Evolutionary conservation across 2,797 vertebrate genomes (phyloP).

Genomic region (Mormyrus hasselquistii): DNA sequence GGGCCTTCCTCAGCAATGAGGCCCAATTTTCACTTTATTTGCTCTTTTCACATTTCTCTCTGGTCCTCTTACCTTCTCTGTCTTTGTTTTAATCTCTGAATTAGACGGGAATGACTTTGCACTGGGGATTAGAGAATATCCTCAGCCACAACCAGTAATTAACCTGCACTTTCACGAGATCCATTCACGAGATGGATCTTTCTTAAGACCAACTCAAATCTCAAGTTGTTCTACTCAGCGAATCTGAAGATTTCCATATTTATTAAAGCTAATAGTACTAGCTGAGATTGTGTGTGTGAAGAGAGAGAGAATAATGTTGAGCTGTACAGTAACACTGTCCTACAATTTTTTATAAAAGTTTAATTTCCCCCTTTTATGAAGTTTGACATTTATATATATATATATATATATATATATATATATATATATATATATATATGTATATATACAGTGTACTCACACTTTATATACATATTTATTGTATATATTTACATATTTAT

Average conservation of each 20-base stretch:
- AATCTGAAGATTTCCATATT: not conserved
- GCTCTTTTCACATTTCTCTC: constrained; percentile 36
- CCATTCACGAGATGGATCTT: not conserved
- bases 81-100: constrained; percentile 6
- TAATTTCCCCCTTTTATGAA: not conserved
- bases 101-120: not conserved
- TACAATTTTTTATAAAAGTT: not conserved
- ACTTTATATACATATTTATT: not conserved
- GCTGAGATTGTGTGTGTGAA: not conserved
- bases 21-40: not conserved
- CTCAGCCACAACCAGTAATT: not conserved
- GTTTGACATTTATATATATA: not conserved
- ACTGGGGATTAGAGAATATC: not conserved
- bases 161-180: not conserved
- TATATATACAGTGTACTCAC: too few species aligned
- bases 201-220: not conserved
- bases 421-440: too few species aligned
- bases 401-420: too few species aligned
- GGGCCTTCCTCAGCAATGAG: not conserved
- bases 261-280: not conserved
- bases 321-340: not conserved
- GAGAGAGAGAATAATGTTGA: not conserved
- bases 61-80: not conserved
- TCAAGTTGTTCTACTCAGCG: not conserved
- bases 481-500: not conserved